Evolutionary conservation across 2,797 vertebrate genomes (phyloP), one percentile per base, ranked within the genome.

Genomic region (Capromys pilorides): DNA sequence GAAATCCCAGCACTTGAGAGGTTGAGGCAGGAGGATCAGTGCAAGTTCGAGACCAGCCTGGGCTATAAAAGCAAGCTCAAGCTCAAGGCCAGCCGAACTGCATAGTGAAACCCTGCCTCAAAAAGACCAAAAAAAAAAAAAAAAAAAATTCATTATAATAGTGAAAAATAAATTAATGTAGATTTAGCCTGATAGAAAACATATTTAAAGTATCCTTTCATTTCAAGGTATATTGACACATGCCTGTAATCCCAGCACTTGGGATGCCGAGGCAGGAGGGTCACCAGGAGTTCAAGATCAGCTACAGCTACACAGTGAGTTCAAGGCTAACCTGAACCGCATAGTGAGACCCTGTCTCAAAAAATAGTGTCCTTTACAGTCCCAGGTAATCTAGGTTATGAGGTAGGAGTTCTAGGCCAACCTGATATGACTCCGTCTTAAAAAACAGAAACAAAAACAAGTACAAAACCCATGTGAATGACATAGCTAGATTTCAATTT

Each of bases 121-220:
- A 45, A 45, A 45, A 45, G 8, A 45, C n/a, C n/a, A 45, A 45
- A 8, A 45, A 4, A 45, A 45, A 45, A 45, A 45, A 45, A 28
- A 21, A 21, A 31, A 97, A 80, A 5, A 51, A 31, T 90, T 94
- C 77, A 64, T 83, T 92, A 13, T 61, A 94, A 88, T 91, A 62
- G 16, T 61, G 24, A 93, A 64, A 85, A 82, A 0, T 90, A 89
- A 91, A 79, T 77, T 75, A 75, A 86, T 79, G 84, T 14, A 95
- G 33, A 87, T 79, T 82, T 69, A 90, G 86, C 9, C 73, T 78
- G 90, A 18, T 59, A 90, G 71, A 73, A 95, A 86, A 87, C 6
- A 89, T 21, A 33, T 75, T 87, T 33, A 86, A 95, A 85, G 86
- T 33, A 24, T 59, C 71, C 57, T 73, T 89, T 94, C 69, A 66